Base-by-base conservation (phyloP, 1,140 invertebrate species). In the Globodera ellingtonae region DNA sequence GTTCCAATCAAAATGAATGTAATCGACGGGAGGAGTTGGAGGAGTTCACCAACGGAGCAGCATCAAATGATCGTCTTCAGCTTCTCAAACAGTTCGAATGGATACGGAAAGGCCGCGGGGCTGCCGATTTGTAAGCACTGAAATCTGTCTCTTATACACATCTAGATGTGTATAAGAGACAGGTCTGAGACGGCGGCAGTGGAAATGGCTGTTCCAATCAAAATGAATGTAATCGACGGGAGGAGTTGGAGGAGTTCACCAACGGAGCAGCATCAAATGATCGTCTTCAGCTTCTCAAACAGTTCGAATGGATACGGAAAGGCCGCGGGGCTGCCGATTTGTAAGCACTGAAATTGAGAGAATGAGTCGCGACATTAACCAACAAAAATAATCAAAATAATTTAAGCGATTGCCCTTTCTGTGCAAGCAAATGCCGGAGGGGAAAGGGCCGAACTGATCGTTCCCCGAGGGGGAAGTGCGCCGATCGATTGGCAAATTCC, bases 1-100 rank as follows among this genome's bases (percentile, higher is more conserved):
- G 65, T 75, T 75, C 65, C 65, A 24, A n/a, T 75, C 8, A 75
- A 75, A 75, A 44, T 75, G 4, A 48, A 21, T 72, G 24, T 35
- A 10, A 72, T 18, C 9, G 21, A 9, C 48, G 56, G 24, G 21
- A 9, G 21, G 21, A 13, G 56, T 44, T 18, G 56, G 6, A 62
- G 56, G 13, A 62, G 56, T 6, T n/a, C 10, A 67, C 0, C 0
- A 67, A 50, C 44, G n/a, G 74, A 75, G 15, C 56, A 65, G 15
- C 44, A 65, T 5, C 56, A 66, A 66, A 21, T 46, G 65, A 66
- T 50, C 56, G 24, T 56, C 21, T 75, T 75, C 46, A 56, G 67
- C 67, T 10, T 10, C 0, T n/a, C 24, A 70, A 7, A 70, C 24
- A 13, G 6, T 7, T 13, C 10, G 35, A 70, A 6, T 70, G 5